Percentiles rank a stretch among this genome's conserved stretches.
Conservation (phyloP, 2,113 vertebrate genomes). For the Candoia aspera region DNA sequence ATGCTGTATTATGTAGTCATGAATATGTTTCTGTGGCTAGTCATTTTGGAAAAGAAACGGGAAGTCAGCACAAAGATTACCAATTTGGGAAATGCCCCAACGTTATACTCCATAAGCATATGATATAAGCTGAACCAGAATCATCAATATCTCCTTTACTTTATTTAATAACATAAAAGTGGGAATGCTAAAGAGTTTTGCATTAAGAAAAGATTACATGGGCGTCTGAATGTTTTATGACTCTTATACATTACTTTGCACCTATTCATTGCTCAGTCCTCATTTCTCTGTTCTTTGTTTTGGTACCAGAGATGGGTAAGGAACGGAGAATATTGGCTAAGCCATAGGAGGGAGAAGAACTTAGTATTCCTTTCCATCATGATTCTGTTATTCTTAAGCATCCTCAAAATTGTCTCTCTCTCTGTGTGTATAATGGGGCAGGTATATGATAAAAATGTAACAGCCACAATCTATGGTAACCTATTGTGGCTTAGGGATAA, state of each 20-base stretch:
- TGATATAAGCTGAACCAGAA: not conserved
- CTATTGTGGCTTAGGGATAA: not conserved
- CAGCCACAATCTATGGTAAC: too few species aligned
- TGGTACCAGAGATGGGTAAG: not conserved
- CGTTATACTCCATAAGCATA: too few species aligned
- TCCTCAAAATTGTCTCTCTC: too few species aligned
- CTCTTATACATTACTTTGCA: not conserved
- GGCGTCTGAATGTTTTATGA: not conserved
- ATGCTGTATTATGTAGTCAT: not conserved
- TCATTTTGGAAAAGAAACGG: not conserved
- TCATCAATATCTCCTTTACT: not conserved
- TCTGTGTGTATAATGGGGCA: too few species aligned
- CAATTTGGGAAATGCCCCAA: not conserved
- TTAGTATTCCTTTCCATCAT: too few species aligned
- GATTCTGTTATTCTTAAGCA: too few species aligned
- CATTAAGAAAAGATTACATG: not conserved
- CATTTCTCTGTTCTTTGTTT: not conserved
- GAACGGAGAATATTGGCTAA: too few species aligned
- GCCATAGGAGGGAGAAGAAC: not conserved
- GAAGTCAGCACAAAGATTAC: not conserved
- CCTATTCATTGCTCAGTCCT: not conserved
- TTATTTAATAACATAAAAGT: not conserved
- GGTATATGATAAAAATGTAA: too few species aligned
- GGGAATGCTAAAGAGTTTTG: not conserved
- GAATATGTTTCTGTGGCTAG: not conserved